Conservation (phyloP, 2,797 vertebrate species). For the Macroramphosus scolopax region DNA sequence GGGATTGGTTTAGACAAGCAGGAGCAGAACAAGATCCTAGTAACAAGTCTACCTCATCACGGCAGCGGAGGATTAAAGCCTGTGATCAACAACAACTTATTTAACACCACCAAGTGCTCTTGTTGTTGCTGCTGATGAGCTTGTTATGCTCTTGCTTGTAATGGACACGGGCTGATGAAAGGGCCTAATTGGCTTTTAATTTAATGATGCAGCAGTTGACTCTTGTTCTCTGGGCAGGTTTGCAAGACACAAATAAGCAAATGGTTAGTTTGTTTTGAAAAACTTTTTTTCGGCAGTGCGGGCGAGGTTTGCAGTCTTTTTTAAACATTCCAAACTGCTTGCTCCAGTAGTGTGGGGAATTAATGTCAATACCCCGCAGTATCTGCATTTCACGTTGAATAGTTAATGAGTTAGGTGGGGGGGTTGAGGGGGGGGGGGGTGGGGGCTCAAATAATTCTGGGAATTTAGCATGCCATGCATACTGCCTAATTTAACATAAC, state of each 20-base stretch:
- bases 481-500: conserved; percentile 73
- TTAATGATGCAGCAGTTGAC: conserved; percentile 55
- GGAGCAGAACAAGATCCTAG: conserved; percentile 71
- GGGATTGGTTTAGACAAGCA: conserved; percentile 73
- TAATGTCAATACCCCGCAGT: conserved; percentile 77
- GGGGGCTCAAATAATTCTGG: conserved; percentile 57
- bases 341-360: conserved; percentile 65
- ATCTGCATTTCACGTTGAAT: conserved; percentile 71
- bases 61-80: conserved; percentile 67
- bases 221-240: conserved; percentile 49
- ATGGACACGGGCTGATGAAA: conserved; percentile 58
- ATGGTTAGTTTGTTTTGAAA: conserved; percentile 66
- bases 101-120: conserved; percentile 65
- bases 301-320: conserved; percentile 31
- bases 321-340: conserved; percentile 65
- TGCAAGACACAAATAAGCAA: conserved; percentile 49
- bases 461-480: conserved; percentile 61
- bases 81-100: conserved; percentile 69
- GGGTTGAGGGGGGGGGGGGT: conserved; percentile 63
- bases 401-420: conserved; percentile 72
- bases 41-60: conserved; percentile 73
- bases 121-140: conserved; percentile 56
- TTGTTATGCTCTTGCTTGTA: conserved; percentile 58
- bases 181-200: conserved; percentile 52
- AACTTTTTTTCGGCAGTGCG: conserved; percentile 29